phyloP scores from a whole-genome alignment of 2,113 vertebrate genomes.

The Capreolus pygargus region DNA sequence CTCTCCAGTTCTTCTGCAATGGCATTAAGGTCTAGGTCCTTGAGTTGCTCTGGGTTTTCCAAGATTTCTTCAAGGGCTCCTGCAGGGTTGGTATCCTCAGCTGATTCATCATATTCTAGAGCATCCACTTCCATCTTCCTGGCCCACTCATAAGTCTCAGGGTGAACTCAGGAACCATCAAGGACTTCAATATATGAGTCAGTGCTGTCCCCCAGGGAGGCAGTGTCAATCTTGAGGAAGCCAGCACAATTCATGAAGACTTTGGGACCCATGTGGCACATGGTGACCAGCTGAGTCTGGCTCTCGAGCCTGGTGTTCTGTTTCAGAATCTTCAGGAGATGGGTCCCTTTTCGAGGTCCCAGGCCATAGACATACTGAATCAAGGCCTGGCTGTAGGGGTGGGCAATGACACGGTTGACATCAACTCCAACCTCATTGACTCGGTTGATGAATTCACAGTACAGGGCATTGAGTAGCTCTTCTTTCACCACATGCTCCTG shows the following conservation, averaged over 20 bases:
- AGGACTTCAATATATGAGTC: conserved; percentile 98
- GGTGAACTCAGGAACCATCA: conserved; percentile 97
- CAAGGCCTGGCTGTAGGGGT: conserved; percentile 96
- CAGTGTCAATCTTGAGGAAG: conserved; percentile 98
- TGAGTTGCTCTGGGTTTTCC: conserved; percentile 96
- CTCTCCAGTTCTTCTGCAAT: conserved; percentile 98
- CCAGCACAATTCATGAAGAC: conserved; percentile 99
- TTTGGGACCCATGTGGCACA: conserved; percentile 99
- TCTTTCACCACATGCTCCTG: conserved; percentile 99
- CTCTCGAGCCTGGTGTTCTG: conserved; percentile 98
- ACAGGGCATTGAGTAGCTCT: conserved; percentile 92
- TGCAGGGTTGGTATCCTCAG: conserved; percentile 98
- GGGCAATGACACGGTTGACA: conserved; percentile 95
- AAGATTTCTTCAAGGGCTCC: conserved; percentile 97
- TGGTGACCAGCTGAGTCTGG: conserved; percentile 97
- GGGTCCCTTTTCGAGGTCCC: conserved; percentile 94
- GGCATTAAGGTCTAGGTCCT: conserved; percentile 96
- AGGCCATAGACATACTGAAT: conserved; percentile 97
- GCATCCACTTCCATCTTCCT: conserved; percentile 99
- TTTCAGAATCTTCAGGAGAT: conserved; percentile 98
- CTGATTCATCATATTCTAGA: conserved; percentile 95
- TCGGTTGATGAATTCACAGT: conserved; percentile 98
- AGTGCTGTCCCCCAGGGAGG: conserved; percentile 96
- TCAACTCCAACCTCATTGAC: conserved; percentile 99
- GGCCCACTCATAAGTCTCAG: conserved; percentile 98